A percentile compares a stretch with the other conserved stretches of the same genome.
Evolutionary conservation across 2,888 invertebrate genomes (phyloP).

Genomic region (Drosophila trichaetosa): DNA sequence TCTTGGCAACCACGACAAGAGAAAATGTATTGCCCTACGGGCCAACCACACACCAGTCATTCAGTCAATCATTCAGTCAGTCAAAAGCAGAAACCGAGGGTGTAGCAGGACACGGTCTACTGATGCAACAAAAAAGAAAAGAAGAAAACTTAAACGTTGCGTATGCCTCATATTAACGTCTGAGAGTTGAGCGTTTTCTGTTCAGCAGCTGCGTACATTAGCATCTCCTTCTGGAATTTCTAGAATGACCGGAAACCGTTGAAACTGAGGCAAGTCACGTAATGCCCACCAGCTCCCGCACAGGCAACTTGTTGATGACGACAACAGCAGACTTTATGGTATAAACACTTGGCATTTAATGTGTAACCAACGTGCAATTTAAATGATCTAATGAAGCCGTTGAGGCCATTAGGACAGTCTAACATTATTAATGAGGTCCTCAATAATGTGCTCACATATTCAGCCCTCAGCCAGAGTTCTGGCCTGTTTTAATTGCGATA

Average conservation of each 20-base stretch:
- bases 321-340: constrained; percentile 23
- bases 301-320: constrained; percentile 52
- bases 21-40: not conserved
- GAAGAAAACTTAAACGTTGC: constrained; percentile 50
- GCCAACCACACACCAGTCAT: constrained; percentile 2
- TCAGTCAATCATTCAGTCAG: not conserved
- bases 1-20: constrained; percentile 35
- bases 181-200: constrained; percentile 3
- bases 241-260: constrained; percentile 43
- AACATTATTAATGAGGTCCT: constrained; percentile 42
- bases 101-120: not conserved
- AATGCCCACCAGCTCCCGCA: constrained; percentile 8
- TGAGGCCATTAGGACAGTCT: constrained; percentile 28
- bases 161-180: constrained; percentile 62
- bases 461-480: constrained; percentile 4
- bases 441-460: constrained; percentile 17
- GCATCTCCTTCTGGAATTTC: constrained; percentile 27
- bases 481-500: constrained; percentile 43
- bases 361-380: constrained; percentile 55
- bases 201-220: constrained; percentile 43
- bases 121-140: constrained; percentile 22
- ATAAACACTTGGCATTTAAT: constrained; percentile 34
- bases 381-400: constrained; percentile 68
- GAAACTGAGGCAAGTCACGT: constrained; percentile 59
- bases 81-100: not conserved